A percentile compares a stretch with the other conserved stretches of the same genome.
Evolutionary conservation across 2,113 vertebrate species (phyloP).

Genomic region (Trichechus manatus): DNA sequence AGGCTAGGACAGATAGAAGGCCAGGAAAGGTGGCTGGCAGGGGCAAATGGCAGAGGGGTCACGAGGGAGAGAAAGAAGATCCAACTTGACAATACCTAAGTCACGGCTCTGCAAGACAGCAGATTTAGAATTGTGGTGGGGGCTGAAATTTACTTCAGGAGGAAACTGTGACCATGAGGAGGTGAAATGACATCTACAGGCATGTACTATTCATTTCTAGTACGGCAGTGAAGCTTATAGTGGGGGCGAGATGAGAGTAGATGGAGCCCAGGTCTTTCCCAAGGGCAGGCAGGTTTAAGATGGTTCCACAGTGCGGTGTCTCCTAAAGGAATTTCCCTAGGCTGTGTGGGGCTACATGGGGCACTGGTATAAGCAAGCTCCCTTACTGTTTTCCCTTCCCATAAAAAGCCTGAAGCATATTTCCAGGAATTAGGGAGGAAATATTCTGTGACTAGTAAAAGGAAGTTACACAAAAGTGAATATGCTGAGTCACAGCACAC

Average conservation of each 20-base stretch:
- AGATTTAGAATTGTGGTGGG: background rate
- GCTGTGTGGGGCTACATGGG: rapidly evolving
- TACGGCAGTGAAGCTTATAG: background rate
- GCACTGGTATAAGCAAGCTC: rapidly evolving
- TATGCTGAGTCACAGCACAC: background rate
- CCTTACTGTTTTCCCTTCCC: background rate
- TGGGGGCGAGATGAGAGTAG: rapidly evolving
- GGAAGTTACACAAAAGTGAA: rapidly evolving
- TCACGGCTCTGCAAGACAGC: background rate
- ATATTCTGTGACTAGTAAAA: background rate
- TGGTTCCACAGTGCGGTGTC: rapidly evolving
- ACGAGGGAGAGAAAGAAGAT: background rate
- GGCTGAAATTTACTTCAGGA: background rate
- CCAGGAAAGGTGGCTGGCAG: background rate
- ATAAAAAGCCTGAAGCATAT: too few species aligned
- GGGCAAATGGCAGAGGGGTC: background rate
- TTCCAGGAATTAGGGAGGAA: background rate
- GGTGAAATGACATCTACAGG: background rate
- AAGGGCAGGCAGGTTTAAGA: too few species aligned
- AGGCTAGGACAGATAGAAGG: rapidly evolving
- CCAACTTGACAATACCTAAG: background rate
- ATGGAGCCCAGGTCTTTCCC: rapidly evolving
- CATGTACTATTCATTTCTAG: background rate
- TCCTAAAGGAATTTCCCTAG: background rate
- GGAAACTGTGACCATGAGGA: background rate